Evolutionary conservation across 2,113 vertebrate genomes (phyloP).

Genomic region (Atlantisia rogersi): DNA sequence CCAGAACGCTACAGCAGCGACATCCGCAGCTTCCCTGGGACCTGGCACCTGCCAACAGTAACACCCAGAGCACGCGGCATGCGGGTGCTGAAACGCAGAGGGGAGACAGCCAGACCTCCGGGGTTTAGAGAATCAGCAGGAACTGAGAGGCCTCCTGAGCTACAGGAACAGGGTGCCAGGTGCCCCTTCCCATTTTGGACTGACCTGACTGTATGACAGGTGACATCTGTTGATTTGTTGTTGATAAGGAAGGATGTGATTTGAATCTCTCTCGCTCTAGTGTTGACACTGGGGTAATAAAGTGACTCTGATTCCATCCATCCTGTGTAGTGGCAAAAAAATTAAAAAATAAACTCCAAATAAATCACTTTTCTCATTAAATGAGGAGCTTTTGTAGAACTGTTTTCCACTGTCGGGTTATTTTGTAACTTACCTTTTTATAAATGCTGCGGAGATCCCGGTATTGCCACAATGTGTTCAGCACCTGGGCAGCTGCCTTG

Average conservation of each 20-base stretch:
- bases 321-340: conserved; percentile 78
- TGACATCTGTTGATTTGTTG: conserved; percentile 91
- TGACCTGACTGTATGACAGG: conserved; percentile 93
- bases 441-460: conserved; percentile 97
- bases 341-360: not conserved
- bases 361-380: conserved; percentile 7
- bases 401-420: not conserved
- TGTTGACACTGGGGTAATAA: conserved; percentile 95
- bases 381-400: not conserved
- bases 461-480: conserved; percentile 98
- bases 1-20: not conserved
- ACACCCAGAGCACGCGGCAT: fast-evolving
- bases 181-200: not conserved
- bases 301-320: conserved; percentile 99
- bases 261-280: conserved; percentile 94
- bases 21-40: not conserved
- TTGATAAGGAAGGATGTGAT: conserved; percentile 91
- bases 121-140: not conserved
- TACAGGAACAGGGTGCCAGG: not conserved
- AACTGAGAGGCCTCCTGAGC: not conserved
- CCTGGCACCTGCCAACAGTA: not conserved
- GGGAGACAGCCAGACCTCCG: no score
- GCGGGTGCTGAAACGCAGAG: not conserved
- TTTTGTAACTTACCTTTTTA: conserved; percentile 88
- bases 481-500: conserved; percentile 95